phyloP scores from a whole-genome alignment of 2,888 invertebrate genomes.

The Hirtodrosophila trivittata region DNA sequence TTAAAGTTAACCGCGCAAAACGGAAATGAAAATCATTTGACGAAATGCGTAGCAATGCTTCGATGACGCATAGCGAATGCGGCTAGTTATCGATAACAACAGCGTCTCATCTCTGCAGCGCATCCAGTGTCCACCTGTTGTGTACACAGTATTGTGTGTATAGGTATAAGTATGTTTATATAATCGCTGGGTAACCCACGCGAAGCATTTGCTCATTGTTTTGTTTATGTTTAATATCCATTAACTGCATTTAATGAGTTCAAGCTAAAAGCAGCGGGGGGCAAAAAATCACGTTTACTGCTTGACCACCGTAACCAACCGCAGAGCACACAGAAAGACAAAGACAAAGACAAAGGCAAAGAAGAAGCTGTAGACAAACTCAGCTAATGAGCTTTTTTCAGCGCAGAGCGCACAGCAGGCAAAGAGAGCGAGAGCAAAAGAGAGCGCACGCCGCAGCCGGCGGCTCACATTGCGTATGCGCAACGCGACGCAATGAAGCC shows the following conservation, averaged over 20 bases:
- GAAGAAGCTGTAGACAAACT: slow-evolving; percentile 5
- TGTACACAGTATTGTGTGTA: too few species aligned
- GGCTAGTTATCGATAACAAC: slow-evolving; percentile 17
- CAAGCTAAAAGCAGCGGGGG: slow-evolving; percentile 27
- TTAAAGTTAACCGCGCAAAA: slow-evolving; percentile 43
- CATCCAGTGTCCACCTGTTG: slow-evolving; percentile 4
- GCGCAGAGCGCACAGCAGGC: slow-evolving; percentile 10
- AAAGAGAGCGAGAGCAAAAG: slow-evolving; percentile 10
- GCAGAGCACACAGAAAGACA: neutral
- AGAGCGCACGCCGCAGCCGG: neutral
- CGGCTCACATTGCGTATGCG: slow-evolving; percentile 54
- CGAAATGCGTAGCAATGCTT: slow-evolving; percentile 26
- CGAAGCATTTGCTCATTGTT: slow-evolving; percentile 49
- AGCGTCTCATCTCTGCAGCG: neutral
- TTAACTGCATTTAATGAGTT: slow-evolving; percentile 71
- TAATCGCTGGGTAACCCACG: slow-evolving; percentile 33
- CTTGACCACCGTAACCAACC: slow-evolving; percentile 47
- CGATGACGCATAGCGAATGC: slow-evolving; percentile 6
- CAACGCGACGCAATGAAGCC: slow-evolving; percentile 46
- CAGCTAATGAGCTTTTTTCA: slow-evolving; percentile 29
- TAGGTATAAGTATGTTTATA: slow-evolving; percentile 28
- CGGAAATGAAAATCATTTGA: slow-evolving; percentile 61
- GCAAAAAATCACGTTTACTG: slow-evolving; percentile 48
- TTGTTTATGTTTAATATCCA: slow-evolving; percentile 68
- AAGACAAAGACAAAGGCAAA: slow-evolving; percentile 1